Evolutionary conservation across 2,888 invertebrate genomes (phyloP), one percentile per base, ranked within the genome.

Genomic region (Andrena flavipes): DNA sequence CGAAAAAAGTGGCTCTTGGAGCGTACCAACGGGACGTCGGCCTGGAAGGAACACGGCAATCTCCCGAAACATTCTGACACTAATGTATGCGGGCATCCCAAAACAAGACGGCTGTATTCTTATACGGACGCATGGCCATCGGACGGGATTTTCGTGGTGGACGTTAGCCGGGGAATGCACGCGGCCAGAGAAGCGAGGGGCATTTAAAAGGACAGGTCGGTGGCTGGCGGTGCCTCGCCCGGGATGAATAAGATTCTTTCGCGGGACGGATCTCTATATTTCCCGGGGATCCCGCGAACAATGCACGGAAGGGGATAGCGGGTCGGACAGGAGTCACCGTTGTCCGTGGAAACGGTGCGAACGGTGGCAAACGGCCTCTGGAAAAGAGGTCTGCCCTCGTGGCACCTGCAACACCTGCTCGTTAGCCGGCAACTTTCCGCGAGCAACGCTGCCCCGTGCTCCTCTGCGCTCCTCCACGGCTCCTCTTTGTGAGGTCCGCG

Each of bases 351-450:
- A 68, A 73, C 72, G 82, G 69, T 54, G 60, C 35, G 74, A 42
- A 49, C 69, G 59, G 60, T 63, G 60, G 70, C 71, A 63, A 70
- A 56, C 56, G 23, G 56, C 56, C 23, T 10, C 56, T 23, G 23
- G 42, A 74, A 80, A 80, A 63, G 63, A 56, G 78, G 72, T 59
- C 69, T 77, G 71, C 69, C 78, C 51, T 74, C 85, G 86, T 86
- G 85, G 87, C 83, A 87, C 87, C 88, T 87, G 88, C 83, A 85
- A 85, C 88, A 88, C 87, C 88, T 88, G 88, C 87, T 88, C 80
- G 84, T 87, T 87, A 85, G 76, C 88, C 8, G 70, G 79, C 81
- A 85, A 87, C 79, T 87, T 88, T 87, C 82, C 80, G 74, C 84
- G 76, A 74, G 80, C 62, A 23, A 68, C 6, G n/a, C 56, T n/a